Evolutionary conservation across 53 echinoderm and acorn worm species (phyloP).

Genomic region (Apostichopus leukothele): DNA sequence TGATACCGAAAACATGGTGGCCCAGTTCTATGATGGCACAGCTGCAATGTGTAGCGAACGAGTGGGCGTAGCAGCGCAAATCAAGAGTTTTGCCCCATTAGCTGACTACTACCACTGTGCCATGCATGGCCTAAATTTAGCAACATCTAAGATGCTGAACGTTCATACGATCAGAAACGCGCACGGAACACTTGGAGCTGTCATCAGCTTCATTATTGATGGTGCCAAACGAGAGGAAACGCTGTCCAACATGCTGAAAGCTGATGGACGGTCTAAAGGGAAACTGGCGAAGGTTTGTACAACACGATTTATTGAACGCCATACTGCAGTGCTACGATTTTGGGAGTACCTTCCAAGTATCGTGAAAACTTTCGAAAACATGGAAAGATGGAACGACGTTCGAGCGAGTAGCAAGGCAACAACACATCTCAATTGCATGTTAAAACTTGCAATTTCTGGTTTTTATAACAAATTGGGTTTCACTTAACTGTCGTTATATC

Average conservation of each 20-base stretch:
- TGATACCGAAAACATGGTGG: not conserved
- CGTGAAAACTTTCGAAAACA: too few species aligned
- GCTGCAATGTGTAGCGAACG: constrained; percentile 17
- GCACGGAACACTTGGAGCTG: not conserved
- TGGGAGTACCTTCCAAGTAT: not conserved
- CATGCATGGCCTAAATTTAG: not conserved
- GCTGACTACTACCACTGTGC: constrained; percentile 16
- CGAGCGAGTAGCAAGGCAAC: too few species aligned
- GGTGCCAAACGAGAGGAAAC: constrained; percentile 24
- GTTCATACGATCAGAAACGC: not conserved
- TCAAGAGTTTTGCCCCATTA: constrained; percentile 9
- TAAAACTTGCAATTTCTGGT: too few species aligned
- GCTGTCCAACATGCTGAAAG: constrained; percentile 23
- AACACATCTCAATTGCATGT: too few species aligned
- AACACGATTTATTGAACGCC: constrained; percentile 21
- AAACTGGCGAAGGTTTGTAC: constrained; percentile 30
- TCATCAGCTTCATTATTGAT: not conserved
- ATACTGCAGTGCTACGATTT: constrained; percentile 18
- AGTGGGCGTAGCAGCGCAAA: constrained; percentile 3
- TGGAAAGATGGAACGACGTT: too few species aligned
- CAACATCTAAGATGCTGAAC: constrained; percentile 9
- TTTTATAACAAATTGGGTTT: too few species aligned
- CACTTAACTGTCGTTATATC: too few species aligned
- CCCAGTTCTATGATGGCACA: constrained; percentile 9
- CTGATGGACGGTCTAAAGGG: constrained; percentile 24